Percentiles rank a stretch among this genome's conserved stretches.
These are phyloP conservation scores for Galagoides demidoff DNA, from an alignment of 2,797 vertebrate genomes.

Conservation along the genomic window DNA sequence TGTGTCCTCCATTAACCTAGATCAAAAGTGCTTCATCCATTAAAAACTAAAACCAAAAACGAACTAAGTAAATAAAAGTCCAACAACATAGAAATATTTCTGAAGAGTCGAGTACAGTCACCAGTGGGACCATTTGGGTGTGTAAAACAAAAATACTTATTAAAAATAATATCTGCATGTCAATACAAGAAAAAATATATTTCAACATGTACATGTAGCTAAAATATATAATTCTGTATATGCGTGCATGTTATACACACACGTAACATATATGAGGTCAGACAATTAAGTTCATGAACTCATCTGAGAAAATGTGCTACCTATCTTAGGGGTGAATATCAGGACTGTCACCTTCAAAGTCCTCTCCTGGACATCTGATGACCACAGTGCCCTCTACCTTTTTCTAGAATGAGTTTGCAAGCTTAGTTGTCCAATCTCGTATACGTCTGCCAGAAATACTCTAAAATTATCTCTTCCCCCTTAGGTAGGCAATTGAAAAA, in stretches of 20 bases:
- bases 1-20: not conserved
- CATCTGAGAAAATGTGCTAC: no score
- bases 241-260: not conserved
- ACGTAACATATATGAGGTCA: not conserved
- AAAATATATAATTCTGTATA: not conserved
- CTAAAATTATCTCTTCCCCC: not conserved
- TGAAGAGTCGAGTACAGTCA: not conserved
- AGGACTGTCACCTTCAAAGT: no score
- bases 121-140: not conserved
- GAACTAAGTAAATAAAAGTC: not conserved
- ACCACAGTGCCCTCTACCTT: no score
- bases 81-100: constrained; percentile 20
- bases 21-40: not conserved
- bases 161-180: not conserved
- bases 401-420: no score
- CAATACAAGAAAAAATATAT: no score
- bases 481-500: not conserved
- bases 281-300: no score
- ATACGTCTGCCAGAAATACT: not conserved
- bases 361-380: no score
- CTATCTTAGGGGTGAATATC: no score
- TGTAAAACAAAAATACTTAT: not conserved
- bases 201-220: not conserved
- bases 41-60: not conserved
- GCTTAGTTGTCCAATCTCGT: no score